A percentile compares a stretch with the other conserved stretches of the same genome.
Evolutionary conservation across 2,888 invertebrate species (phyloP).

Genomic region (Caenorhabditis auriculariae): DNA sequence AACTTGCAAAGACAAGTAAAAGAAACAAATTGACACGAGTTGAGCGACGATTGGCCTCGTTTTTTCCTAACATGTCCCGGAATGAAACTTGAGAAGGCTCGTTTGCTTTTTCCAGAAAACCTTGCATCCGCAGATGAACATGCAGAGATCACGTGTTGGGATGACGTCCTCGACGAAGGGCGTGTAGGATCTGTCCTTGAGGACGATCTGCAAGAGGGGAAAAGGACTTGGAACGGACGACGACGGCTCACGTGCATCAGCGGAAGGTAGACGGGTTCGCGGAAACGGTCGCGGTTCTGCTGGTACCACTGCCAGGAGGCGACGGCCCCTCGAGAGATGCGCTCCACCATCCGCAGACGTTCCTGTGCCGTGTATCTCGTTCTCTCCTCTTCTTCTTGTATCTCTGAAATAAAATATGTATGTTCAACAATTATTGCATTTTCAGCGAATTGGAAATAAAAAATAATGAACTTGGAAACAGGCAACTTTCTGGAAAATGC

Average conservation of each 20-base stretch:
- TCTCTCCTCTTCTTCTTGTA: neutral
- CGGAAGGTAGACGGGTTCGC: slow-evolving; percentile 42
- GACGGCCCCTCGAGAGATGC: slow-evolving; percentile 1
- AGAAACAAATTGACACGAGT: too few species aligned
- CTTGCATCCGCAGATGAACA: slow-evolving; percentile 49
- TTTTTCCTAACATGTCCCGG: too few species aligned
- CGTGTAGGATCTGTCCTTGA: slow-evolving; percentile 15
- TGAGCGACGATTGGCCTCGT: too few species aligned
- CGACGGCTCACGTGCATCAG: slow-evolving; percentile 32
- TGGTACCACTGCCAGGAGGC: slow-evolving; percentile 39
- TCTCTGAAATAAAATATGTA: slow-evolving; percentile 4
- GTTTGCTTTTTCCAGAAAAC: slow-evolving; percentile 33
- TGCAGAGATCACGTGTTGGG: slow-evolving; percentile 37
- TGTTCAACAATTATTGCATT: neutral
- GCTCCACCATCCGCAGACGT: neutral
- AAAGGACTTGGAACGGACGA: neutral
- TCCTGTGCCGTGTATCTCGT: neutral
- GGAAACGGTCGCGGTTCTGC: slow-evolving; percentile 32
- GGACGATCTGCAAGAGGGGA: slow-evolving; percentile 16
- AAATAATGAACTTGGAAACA: neutral
- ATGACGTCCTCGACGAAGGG: slow-evolving; percentile 40
- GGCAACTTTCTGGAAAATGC: neutral
- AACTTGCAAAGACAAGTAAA: too few species aligned
- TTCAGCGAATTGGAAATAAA: neutral
- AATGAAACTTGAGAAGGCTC: too few species aligned